These are phyloP conservation scores for Poecilus cupreus DNA, from an alignment of 2,888 invertebrate species.

Conservation along the genomic window DNA sequence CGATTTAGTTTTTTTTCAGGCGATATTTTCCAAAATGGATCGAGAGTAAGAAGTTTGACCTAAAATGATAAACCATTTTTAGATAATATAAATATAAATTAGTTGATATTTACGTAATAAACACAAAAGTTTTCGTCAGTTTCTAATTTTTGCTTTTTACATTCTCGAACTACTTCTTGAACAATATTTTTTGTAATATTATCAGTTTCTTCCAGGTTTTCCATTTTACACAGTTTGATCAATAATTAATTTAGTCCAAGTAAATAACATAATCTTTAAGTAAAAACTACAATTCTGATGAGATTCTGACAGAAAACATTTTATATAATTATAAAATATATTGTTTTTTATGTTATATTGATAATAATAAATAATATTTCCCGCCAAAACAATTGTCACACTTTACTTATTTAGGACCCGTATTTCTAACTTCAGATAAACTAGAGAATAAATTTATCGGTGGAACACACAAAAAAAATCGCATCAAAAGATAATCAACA, in stretches of 20 bases:
- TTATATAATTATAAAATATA: neutral
- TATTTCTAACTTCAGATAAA: no score
- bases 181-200: slow-evolving; percentile 77
- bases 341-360: neutral
- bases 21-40: slow-evolving; percentile 64
- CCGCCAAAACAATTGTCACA: neutral
- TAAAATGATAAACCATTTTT: slow-evolving; percentile 61
- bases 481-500: neutral
- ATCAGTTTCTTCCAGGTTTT: slow-evolving; percentile 61
- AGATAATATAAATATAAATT: neutral
- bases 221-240: slow-evolving; percentile 62
- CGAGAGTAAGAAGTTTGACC: slow-evolving; percentile 75
- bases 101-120: slow-evolving; percentile 69
- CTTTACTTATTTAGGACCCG: no score
- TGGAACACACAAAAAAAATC: no score
- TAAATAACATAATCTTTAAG: no score
- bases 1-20: slow-evolving; percentile 47
- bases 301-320: no score
- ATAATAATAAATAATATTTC: neutral
- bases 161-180: slow-evolving; percentile 76
- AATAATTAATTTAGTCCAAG: slow-evolving; percentile 60
- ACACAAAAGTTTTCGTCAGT: slow-evolving; percentile 75
- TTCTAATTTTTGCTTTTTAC: slow-evolving; percentile 71
- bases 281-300: no score
- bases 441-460: no score